Evolutionary conservation across 2,797 vertebrate genomes (phyloP).

Genomic region (Jordanella pulchra): DNA sequence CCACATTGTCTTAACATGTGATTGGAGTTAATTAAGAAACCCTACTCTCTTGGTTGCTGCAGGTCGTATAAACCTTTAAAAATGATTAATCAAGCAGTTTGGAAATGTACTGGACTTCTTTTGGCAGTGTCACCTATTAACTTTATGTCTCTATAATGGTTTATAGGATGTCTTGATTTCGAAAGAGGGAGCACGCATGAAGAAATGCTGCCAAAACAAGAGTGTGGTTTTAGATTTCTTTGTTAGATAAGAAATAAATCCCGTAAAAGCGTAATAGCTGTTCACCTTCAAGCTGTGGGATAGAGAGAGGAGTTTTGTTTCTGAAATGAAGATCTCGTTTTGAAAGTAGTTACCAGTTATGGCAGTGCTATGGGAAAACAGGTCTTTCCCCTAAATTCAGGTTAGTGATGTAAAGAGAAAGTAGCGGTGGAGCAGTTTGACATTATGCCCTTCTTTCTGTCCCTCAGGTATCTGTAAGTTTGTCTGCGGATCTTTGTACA

Average conservation of each 20-base stretch:
- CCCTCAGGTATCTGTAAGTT: constrained; percentile 67
- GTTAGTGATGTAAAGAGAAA: constrained; percentile 21
- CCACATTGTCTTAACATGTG: constrained; percentile 12
- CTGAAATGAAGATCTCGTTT: background rate
- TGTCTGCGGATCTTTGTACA: constrained; percentile 24
- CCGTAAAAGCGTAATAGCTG: background rate
- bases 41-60: background rate
- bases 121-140: background rate
- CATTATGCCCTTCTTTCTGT: constrained; percentile 37
- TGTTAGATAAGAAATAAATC: background rate
- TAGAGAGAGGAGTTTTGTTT: background rate
- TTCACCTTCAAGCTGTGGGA: background rate
- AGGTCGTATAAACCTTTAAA: constrained; percentile 10
- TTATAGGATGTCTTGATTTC: background rate
- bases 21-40: constrained; percentile 7
- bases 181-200: background rate
- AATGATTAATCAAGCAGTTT: constrained; percentile 13
- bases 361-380: background rate
- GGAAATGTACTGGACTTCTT: constrained; percentile 5
- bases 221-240: background rate
- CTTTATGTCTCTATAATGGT: background rate
- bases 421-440: constrained; percentile 40
- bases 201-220: constrained; percentile 8
- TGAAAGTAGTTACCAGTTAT: constrained; percentile 9
- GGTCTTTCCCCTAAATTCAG: background rate